Percentiles rank a stretch among this genome's conserved stretches.
Evolutionary conservation across 1,140 invertebrate species (phyloP).

Genomic region (Ceratina calcarata): DNA sequence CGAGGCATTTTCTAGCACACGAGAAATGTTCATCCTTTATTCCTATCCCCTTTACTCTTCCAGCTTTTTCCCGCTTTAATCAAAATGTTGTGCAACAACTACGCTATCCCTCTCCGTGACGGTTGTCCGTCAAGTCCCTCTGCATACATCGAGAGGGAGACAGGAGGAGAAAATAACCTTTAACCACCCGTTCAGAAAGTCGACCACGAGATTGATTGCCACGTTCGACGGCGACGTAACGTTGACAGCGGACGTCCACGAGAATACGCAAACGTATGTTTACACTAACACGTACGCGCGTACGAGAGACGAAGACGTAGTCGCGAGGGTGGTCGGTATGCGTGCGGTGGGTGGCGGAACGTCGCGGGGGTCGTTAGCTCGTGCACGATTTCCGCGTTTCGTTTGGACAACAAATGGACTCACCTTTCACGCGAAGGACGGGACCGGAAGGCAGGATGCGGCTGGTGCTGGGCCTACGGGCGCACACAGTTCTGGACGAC

Average conservation of each 20-base stretch:
- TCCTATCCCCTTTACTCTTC: neutral
- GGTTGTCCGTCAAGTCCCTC: neutral
- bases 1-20: neutral
- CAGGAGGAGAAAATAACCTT: neutral
- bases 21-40: neutral
- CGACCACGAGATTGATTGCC: neutral
- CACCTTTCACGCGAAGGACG: constrained; percentile 52
- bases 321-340: constrained; percentile 10
- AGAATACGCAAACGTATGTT: constrained; percentile 48
- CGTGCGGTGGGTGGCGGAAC: constrained; percentile 26
- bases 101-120: neutral
- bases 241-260: neutral
- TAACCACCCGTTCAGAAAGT: neutral
- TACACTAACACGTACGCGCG: constrained; percentile 43
- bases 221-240: neutral
- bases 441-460: constrained; percentile 27
- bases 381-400: constrained; percentile 24
- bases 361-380: constrained; percentile 46
- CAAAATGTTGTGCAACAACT: neutral
- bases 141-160: too few species aligned
- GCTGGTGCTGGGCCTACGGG: constrained; percentile 13
- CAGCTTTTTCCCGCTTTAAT: neutral
- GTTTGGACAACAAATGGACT: constrained; percentile 52
- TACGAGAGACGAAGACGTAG: neutral
- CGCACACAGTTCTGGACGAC: constrained; percentile 38